Percentiles rank a stretch among this genome's conserved stretches.
These are phyloP conservation scores for Cremastobaeus sp. DNA, from an alignment of 2,888 invertebrate genomes.

Conservation along the genomic window DNA sequence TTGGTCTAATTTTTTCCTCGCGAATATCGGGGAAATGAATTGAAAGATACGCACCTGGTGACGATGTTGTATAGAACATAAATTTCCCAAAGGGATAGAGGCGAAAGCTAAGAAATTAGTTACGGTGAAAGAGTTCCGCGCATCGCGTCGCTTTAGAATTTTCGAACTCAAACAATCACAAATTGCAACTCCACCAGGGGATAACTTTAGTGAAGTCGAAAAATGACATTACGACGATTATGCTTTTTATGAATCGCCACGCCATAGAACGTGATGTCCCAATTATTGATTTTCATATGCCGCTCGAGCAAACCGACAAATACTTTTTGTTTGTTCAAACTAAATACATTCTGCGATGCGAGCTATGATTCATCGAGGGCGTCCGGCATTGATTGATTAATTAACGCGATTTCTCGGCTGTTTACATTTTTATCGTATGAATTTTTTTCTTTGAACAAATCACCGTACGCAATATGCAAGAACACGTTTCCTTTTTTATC, in stretches of 20 bases:
- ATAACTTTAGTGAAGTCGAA: slow-evolving; percentile 25
- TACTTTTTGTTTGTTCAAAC: no score
- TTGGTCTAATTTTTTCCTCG: slow-evolving; percentile 5
- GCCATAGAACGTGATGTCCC: no score
- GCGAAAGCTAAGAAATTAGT: slow-evolving; percentile 52
- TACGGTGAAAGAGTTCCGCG: slow-evolving; percentile 26
- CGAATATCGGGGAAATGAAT: slow-evolving; percentile 40
- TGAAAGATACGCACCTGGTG: slow-evolving; percentile 24
- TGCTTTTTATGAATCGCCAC: slow-evolving; percentile 2
- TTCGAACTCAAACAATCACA: slow-evolving; percentile 51
- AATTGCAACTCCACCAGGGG: slow-evolving; percentile 30
- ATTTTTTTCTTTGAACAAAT: no score
- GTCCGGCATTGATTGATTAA: no score
- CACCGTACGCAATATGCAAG: no score
- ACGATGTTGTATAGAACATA: slow-evolving; percentile 29
- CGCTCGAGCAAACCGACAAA: no score
- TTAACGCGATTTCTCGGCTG: no score
- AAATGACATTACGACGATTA: slow-evolving; percentile 22
- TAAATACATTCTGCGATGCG: no score
- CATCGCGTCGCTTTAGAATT: slow-evolving; percentile 24
- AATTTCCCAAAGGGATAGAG: slow-evolving; percentile 49
- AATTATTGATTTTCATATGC: no score
- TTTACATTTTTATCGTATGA: no score
- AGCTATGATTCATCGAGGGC: no score
- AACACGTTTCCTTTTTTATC: no score